Evolutionary conservation across 2,888 invertebrate genomes (phyloP), one percentile per base, ranked within the genome.

Genomic region (Heliconius aoede): DNA sequence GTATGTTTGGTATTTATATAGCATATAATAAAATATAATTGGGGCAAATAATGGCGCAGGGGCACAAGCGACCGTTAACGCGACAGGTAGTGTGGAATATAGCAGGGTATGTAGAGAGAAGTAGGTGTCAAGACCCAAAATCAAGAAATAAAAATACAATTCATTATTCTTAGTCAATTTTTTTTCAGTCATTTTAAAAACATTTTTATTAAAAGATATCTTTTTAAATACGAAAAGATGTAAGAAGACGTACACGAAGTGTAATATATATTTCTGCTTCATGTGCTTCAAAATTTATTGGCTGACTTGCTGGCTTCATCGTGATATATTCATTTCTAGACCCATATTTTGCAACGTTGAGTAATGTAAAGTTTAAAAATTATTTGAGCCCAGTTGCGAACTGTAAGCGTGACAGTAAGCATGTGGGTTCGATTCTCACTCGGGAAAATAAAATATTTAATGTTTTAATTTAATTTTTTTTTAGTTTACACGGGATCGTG

Each of bases 191-290:
- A n/a, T n/a, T n/a, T n/a, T n/a, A n/a, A n/a, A 7, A 51, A 51
- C 55, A 61, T 61, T 26, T 62, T 62, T 61, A 28, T 30, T 28
- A 61, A 61, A 61, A 55, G 8, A 61, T 7, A 61, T 30, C 0
- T 28, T 61, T 61, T 61, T 61, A 61, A 61, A 30, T 61, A 28
- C 7, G 28, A 28, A 28, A 61, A 30, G 28, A 3, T 61, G 21
- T 55, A n/a, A 61, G 7, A 21, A 61, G 61, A 58, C 24, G 21
- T 24, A 9, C 1, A 4, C 28, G 61, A 28, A 24, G 61, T 61
- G 61, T 61, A 61, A 28, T 61, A 18, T 18, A 61, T 61, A 61
- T 61, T 61, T 28, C 61, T 61, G 28, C 60, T 61, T 61, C 61
- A 28, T 18, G 28, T 61, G 61, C 61, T 61, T 61, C 21, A 30